phyloP scores from a whole-genome alignment of 2,888 invertebrate genomes.

The Latrodectus hesperus region DNA sequence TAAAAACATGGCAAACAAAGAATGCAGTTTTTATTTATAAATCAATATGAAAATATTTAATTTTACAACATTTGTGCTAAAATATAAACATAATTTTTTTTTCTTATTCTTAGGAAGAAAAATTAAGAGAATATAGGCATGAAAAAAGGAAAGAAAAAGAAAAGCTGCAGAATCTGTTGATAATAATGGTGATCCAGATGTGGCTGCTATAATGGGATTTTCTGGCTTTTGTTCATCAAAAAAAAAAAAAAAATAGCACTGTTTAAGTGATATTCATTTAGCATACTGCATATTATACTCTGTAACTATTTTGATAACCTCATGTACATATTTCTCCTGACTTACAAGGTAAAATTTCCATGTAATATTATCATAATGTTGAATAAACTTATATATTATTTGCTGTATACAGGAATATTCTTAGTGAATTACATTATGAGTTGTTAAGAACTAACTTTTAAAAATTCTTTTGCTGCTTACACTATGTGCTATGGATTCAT shows the following conservation, averaged over 20 bases:
- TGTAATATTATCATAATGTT: not conserved
- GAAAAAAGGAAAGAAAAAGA: conserved; percentile 92
- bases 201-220: conserved; percentile 96
- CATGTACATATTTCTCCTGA: not conserved
- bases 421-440: not conserved
- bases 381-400: not conserved
- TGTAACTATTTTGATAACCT: not conserved
- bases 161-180: conserved; percentile 83
- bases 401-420: not conserved
- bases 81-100: not conserved
- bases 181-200: conserved; percentile 78
- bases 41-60: too few species aligned
- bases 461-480: too few species aligned
- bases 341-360: not conserved
- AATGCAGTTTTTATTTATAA: too few species aligned
- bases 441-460: too few species aligned
- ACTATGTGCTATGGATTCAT: not conserved
- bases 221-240: conserved; percentile 92
- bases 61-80: too few species aligned
- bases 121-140: conserved; percentile 89
- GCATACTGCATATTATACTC: not conserved
- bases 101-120: conserved; percentile 83
- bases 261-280: not conserved
- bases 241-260: conserved; percentile 81
- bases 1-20: too few species aligned